Conservation (phyloP, 2,888 invertebrate genomes). For the Mamestra brassicae region DNA sequence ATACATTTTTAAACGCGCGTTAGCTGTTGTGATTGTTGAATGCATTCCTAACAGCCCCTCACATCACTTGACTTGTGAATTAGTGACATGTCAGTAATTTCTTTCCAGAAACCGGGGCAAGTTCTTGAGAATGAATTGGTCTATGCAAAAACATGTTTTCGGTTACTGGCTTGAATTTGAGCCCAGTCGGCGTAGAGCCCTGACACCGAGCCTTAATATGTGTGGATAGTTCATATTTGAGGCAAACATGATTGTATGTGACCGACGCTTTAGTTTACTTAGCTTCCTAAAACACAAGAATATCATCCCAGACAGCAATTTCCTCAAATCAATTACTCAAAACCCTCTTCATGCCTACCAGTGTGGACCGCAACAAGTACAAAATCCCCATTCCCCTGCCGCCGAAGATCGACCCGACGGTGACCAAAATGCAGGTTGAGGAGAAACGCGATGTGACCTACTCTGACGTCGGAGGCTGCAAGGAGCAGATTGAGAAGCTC, state of each 20-base stretch:
- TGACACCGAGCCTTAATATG: no score
- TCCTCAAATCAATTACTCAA: background rate
- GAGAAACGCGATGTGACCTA: constrained; percentile 99
- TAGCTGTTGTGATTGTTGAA: no score
- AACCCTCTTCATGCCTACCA: constrained; percentile 72
- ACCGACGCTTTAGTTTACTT: background rate
- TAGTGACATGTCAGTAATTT: no score
- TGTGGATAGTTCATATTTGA: no score
- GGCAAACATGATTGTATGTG: background rate
- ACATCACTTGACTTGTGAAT: no score
- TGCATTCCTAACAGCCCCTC: no score
- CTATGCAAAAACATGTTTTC: no score
- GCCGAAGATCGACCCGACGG: constrained; percentile 99
- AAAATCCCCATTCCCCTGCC: constrained; percentile 99
- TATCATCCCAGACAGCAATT: background rate
- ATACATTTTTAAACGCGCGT: no score
- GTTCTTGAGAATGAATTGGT: no score
- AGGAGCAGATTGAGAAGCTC: constrained; percentile 99
- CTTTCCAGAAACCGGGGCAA: no score
- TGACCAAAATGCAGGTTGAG: constrained; percentile 99
- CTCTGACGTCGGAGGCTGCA: constrained; percentile 99
- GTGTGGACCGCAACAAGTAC: constrained; percentile 99
- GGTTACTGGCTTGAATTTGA: no score
- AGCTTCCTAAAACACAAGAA: background rate
- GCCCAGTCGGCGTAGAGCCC: no score